Evolutionary conservation across 2,797 vertebrate species (phyloP), one percentile per base, ranked within the genome.

Genomic region (Ficedula albicollis): DNA sequence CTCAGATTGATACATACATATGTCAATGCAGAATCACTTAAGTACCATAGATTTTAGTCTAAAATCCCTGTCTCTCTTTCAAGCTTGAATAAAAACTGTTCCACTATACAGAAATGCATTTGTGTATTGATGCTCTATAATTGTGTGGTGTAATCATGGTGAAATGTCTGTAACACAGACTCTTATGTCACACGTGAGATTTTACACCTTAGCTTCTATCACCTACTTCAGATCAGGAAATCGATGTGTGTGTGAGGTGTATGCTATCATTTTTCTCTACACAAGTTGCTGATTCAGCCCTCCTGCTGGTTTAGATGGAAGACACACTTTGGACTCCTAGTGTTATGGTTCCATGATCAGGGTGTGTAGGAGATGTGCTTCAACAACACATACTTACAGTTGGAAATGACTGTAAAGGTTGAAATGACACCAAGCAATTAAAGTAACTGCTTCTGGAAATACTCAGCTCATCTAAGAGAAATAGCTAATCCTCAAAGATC

Each of bases 321-420:
- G 46, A 13, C n/a, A n/a, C 2, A 8, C 43, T 86, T 54, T 44
- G 23, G 46, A 19, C 26, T 84, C 15, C 56, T 29, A 0, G 9
- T 41, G 18, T 51, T 27, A n/a, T 0, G 2, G 52, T 22, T 49
- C 30, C 29, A 2, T 2, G 6, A 8, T 48, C 23, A 29, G 30
- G 10, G 4, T 52, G 12, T 23, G 17, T 36, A 64, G 29, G 49
- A 43, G 23, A 48, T 56, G 19, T 49, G 34, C 46, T 87, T 72
- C 14, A 56, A 27, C 60, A 64, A 36, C 44, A 64, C 34, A 15
- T 18, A 46, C 21, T 63, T 64, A 52, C 1, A 55, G 25, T 1
- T 77, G 30, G 56, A 74, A 93, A 51, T 59, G 0, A 36, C 25
- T 58, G 4, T 58, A 58, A 79, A 63, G 43, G 25, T 85, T 86